phyloP scores from a whole-genome alignment of 2,888 invertebrate species.

The Eupithecia insigniata region DNA sequence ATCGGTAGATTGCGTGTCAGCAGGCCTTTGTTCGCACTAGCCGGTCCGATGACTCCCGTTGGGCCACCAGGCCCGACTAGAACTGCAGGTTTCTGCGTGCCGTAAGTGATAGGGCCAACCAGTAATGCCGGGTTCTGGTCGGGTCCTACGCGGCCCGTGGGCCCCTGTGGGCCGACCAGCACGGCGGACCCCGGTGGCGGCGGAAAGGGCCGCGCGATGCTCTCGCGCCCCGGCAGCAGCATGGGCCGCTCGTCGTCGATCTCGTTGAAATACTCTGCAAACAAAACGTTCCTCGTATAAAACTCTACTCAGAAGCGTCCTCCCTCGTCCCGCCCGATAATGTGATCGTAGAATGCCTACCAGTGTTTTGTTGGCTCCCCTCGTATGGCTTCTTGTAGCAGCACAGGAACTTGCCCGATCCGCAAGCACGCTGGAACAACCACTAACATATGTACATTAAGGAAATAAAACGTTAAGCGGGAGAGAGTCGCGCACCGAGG shows the following conservation, averaged over 20 bases:
- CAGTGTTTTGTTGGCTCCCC: constrained; percentile 50
- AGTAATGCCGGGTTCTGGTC: constrained; percentile 51
- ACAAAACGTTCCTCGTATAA: not conserved
- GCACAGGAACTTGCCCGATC: constrained; percentile 86
- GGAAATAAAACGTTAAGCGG: no score
- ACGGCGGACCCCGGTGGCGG: constrained; percentile 54
- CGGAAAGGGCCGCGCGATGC: constrained; percentile 54
- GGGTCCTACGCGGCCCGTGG: constrained; percentile 55
- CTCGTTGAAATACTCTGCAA: constrained; percentile 72
- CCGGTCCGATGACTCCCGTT: constrained; percentile 49
- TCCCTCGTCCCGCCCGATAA: not conserved
- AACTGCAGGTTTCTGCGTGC: constrained; percentile 52
- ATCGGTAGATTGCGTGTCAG: constrained; percentile 62
- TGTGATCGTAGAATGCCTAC: constrained; percentile 44
- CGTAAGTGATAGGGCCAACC: constrained; percentile 66
- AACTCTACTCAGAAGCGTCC: not conserved
- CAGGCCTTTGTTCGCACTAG: constrained; percentile 26
- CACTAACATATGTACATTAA: no score
- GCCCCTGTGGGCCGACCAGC: constrained; percentile 73
- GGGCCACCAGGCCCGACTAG: constrained; percentile 75
- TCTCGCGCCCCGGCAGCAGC: constrained; percentile 59
- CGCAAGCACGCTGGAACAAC: constrained; percentile 85
- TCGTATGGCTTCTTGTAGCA: constrained; percentile 80
- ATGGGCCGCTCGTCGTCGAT: constrained; percentile 67
- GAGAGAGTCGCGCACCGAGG: no score